phyloP scores from a whole-genome alignment of 1,140 invertebrate genomes.

The Conus betulinus region DNA sequence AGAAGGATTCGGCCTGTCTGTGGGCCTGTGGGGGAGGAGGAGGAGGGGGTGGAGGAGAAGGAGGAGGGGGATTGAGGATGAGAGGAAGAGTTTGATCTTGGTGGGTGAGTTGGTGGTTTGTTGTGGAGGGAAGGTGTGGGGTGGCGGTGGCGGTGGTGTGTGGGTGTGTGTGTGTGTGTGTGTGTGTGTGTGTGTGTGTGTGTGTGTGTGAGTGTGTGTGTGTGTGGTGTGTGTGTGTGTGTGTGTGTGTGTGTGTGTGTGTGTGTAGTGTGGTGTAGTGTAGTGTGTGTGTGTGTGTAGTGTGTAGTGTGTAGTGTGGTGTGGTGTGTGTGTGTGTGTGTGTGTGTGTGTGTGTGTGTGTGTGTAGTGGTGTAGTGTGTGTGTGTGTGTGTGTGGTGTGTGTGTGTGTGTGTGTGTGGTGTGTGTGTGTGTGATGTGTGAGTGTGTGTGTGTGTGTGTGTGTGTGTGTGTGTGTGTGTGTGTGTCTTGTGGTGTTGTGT shows the following conservation, averaged over 20 bases:
- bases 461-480: conserved; percentile 3
- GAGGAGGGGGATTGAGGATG: neutral
- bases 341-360: too few relatives aligned
- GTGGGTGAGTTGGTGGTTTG: too few relatives aligned
- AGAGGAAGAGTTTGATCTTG: too few relatives aligned
- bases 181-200: neutral
- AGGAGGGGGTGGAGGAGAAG: neutral
- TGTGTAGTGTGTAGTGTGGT: too few relatives aligned
- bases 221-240: neutral
- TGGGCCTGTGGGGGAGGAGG: neutral
- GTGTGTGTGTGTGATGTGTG: too few relatives aligned
- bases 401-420: too few relatives aligned
- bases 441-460: neutral
- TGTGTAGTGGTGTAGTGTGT: too few relatives aligned
- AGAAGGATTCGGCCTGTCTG: conserved; percentile 20
- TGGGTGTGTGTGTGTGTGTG: too few relatives aligned
- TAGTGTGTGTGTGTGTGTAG: neutral
- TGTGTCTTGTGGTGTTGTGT: too few relatives aligned
- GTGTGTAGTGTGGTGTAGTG: neutral
- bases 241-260: neutral
- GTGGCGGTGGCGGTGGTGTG: too few relatives aligned
- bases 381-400: neutral
- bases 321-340: too few relatives aligned
- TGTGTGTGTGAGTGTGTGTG: neutral
- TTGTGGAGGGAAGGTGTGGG: too few relatives aligned